Percentiles rank a stretch among this genome's conserved stretches.
These are phyloP conservation scores for Anodontia alba DNA, from an alignment of 2,888 invertebrate species.

Conservation along the genomic window DNA sequence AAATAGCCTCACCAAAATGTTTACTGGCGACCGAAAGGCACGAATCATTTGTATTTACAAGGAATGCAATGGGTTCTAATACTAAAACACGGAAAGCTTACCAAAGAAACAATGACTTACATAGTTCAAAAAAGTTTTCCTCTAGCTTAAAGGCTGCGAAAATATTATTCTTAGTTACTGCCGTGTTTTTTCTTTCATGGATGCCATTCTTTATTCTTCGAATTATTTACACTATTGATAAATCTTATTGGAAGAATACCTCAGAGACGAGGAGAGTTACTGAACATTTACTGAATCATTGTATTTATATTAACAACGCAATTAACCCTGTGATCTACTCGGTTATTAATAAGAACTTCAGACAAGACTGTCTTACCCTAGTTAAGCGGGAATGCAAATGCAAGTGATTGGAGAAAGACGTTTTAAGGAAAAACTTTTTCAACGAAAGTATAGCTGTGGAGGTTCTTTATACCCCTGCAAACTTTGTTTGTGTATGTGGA, in stretches of 20 bases:
- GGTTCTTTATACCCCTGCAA: no score
- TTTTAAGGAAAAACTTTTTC: no score
- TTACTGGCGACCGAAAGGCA: no score
- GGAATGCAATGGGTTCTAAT: no score
- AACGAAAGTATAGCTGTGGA: no score
- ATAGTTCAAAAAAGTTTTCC: not conserved
- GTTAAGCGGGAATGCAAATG: constrained; percentile 2
- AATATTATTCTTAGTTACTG: constrained; percentile 63
- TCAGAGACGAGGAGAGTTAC: constrained; percentile 27
- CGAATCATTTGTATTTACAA: no score
- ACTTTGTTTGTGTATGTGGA: no score
- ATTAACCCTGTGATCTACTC: constrained; percentile 66
- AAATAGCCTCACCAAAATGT: no score
- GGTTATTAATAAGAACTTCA: constrained; percentile 57
- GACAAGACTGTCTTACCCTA: constrained; percentile 37
- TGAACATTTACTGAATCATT: constrained; percentile 47
- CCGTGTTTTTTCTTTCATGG: constrained; percentile 64
- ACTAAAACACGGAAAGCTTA: no score
- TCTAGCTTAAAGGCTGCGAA: constrained; percentile 61
- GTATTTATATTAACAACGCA: constrained; percentile 65
- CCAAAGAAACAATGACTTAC: no score
- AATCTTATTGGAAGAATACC: constrained; percentile 19
- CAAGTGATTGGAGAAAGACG: no score
- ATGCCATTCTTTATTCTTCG: constrained; percentile 60
- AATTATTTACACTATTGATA: constrained; percentile 25